A percentile compares a stretch with the other conserved stretches of the same genome.
Conservation (phyloP, 2,113 vertebrate species). For the Mola mola region DNA sequence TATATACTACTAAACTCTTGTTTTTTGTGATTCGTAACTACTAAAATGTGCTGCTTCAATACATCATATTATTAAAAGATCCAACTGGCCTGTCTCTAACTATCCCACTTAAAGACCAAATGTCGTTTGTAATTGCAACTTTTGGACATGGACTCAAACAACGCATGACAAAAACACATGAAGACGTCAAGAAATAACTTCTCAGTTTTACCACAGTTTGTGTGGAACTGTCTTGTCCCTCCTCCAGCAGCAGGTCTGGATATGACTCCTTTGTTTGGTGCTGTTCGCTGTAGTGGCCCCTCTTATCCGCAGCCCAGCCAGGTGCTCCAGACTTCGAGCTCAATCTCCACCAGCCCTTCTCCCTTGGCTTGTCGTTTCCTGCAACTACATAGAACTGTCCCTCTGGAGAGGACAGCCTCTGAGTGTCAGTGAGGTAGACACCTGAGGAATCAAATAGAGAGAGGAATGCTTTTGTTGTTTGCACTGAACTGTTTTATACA, state of each 20-base stretch:
- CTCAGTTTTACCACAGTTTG: constrained; percentile 68
- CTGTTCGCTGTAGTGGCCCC: constrained; percentile 64
- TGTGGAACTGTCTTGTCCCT: constrained; percentile 58
- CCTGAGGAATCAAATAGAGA: constrained; percentile 35
- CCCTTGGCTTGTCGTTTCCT: constrained; percentile 17
- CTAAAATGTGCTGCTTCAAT: too few species aligned
- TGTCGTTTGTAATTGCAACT: too few species aligned
- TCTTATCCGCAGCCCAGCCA: constrained; percentile 41
- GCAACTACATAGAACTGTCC: background rate
- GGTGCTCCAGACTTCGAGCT: constrained; percentile 17
- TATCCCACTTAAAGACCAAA: too few species aligned
- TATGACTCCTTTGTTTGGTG: constrained; percentile 47
- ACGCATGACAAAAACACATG: too few species aligned
- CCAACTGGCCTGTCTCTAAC: too few species aligned
- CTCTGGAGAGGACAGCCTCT: constrained; percentile 5
- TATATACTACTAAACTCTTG: too few species aligned
- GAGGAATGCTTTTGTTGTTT: too few species aligned
- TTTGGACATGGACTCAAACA: too few species aligned
- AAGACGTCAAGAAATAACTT: background rate
- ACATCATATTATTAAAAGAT: too few species aligned
- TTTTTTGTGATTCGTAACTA: too few species aligned
- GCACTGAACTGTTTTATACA: too few species aligned
- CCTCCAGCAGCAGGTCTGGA: constrained; percentile 64
- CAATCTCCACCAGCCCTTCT: constrained; percentile 25
- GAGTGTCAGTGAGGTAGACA: constrained; percentile 1